Evolutionary conservation across 1,140 invertebrate genomes (phyloP), one percentile per base, ranked within the genome.

Genomic region (Macrosteles quadrilineatus): DNA sequence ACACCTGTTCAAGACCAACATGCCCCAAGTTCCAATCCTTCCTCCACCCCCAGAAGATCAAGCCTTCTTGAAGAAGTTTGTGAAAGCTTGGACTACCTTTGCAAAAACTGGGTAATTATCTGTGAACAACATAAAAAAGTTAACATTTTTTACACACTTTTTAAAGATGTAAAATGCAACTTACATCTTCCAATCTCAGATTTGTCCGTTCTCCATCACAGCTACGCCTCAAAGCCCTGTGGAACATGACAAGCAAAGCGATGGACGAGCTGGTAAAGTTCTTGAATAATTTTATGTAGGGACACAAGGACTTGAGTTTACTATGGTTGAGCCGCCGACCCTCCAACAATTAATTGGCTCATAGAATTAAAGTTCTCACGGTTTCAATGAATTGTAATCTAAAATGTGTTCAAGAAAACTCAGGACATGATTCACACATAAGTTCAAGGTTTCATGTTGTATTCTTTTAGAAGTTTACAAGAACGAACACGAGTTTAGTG

Each of bases 41-140:
- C 47, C 47, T 19, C 47, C 47, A 3, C 4, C 47, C 3, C 14
- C 21, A 19, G 47, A 50, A 19, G 47, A 50, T 19, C 47, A 50
- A 50, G 21, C 47, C 4, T 50, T 50, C 21, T 9, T 50, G 47
- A 50, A 50, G 14, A 50, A 50, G n/a, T 21, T 50, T 19, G 4
- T 50, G 6, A 50, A 50, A 19, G 21, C 47, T 6, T 50, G 47
- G 47, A 50, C 47, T 9, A 50, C 6, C 3, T 50, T 50, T 19
- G 47, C 47, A 3, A 50, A 50, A 50, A 50, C 47, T 50, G 47
- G 47, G 47, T 50, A 50, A 11, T 40, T 40, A 40, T 40, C 17
- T 40, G 17, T 40, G 6, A 17, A 9, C 6, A 40, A 17, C 6
- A 40, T 17, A 40, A 9, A 40, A 40, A 9, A 40, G 6, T 9